These are phyloP conservation scores for Nomada ruficornis DNA, from an alignment of 2,888 invertebrate genomes.

Conservation along the genomic window DNA sequence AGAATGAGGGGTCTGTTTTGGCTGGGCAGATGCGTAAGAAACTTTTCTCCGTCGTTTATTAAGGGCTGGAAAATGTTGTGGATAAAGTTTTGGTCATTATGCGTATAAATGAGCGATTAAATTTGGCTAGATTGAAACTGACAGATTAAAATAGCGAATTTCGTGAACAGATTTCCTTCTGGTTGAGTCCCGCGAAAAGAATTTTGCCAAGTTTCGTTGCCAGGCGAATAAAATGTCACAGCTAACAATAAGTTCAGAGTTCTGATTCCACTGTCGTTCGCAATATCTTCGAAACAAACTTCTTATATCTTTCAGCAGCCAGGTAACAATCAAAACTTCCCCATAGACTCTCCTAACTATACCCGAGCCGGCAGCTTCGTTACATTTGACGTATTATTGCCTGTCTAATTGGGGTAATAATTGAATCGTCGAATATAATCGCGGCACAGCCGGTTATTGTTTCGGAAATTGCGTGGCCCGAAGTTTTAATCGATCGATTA, in stretches of 20 bases:
- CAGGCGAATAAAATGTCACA: too few species aligned
- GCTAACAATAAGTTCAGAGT: background rate
- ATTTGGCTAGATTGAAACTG: too few species aligned
- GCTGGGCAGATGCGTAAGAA: too few species aligned
- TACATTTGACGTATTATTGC: constrained; percentile 32
- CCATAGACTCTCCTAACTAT: background rate
- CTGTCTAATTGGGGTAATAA: constrained; percentile 33
- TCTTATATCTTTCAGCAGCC: background rate
- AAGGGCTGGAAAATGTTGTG: too few species aligned
- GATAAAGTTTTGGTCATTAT: too few species aligned
- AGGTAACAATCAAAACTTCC: background rate
- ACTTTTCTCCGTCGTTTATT: too few species aligned
- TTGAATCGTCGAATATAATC: constrained; percentile 52
- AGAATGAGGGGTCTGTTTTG: too few species aligned
- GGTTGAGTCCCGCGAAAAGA: too few species aligned
- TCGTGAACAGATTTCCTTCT: too few species aligned
- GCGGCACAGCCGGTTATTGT: constrained; percentile 47
- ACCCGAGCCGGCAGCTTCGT: background rate
- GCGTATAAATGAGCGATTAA: too few species aligned
- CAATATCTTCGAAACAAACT: background rate
- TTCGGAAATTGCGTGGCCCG: constrained; percentile 54
- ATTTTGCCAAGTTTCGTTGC: too few species aligned
- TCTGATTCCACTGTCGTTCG: background rate
- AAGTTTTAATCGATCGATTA: constrained; percentile 60
- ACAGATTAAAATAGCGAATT: too few species aligned